Evolutionary conservation across 2,797 vertebrate species (phyloP).

Genomic region (Danio albolineatus): DNA sequence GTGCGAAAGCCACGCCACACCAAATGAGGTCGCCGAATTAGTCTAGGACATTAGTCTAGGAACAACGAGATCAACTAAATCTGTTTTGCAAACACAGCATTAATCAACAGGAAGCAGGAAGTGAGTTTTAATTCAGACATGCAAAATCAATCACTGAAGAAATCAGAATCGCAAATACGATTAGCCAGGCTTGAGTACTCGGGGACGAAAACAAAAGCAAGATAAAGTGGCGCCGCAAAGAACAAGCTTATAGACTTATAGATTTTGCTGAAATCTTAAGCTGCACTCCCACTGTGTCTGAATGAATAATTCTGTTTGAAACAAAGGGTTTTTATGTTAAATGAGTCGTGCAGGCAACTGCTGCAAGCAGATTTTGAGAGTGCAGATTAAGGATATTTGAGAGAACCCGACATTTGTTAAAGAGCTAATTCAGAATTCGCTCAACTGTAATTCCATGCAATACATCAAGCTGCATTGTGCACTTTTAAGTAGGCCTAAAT

Average conservation of each 20-base stretch:
- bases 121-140: constrained; percentile 64
- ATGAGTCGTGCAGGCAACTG: constrained; percentile 47
- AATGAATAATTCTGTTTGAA: constrained; percentile 46
- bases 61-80: constrained; percentile 62
- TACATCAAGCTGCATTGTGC: constrained; percentile 24
- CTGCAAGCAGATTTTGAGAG: constrained; percentile 41
- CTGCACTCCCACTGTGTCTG: constrained; percentile 30
- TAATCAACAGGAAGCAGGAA: constrained; percentile 59
- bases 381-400: constrained; percentile 44
- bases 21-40: constrained; percentile 47
- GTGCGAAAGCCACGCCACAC: neutral
- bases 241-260: constrained; percentile 27
- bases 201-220: constrained; percentile 69
- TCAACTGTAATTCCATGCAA: constrained; percentile 34
- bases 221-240: constrained; percentile 60
- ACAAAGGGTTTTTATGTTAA: constrained; percentile 48
- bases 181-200: constrained; percentile 70
- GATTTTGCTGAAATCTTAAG: constrained; percentile 33
- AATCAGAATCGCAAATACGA: constrained; percentile 75
- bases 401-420: constrained; percentile 39
- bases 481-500: neutral
- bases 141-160: constrained; percentile 70
- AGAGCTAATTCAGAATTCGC: constrained; percentile 37
- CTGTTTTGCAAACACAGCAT: constrained; percentile 56
- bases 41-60: constrained; percentile 66